Evolutionary conservation across 2,113 vertebrate species (phyloP).

Genomic region (Microcebus tavaratra): DNA sequence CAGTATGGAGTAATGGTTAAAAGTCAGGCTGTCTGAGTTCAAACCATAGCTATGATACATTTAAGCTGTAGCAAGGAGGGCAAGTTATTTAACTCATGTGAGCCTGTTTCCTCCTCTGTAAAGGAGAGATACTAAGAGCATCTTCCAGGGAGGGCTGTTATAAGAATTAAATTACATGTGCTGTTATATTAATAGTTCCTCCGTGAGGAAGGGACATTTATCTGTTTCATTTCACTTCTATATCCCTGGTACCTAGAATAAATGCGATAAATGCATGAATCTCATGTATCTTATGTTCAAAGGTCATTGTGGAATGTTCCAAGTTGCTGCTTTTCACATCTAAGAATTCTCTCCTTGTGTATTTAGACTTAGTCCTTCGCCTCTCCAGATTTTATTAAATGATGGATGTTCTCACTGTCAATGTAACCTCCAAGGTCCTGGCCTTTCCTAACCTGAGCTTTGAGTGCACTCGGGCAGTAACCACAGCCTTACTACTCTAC

Average conservation of each 20-base stretch:
- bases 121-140: not conserved
- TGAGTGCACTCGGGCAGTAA: not conserved
- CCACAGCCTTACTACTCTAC: not conserved
- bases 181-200: not conserved
- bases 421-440: not conserved
- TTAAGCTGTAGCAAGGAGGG: not conserved
- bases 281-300: not conserved
- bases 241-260: not conserved
- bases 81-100: not conserved
- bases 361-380: not conserved
- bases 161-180: not conserved
- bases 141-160: not conserved
- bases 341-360: not conserved
- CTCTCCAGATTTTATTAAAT: not conserved
- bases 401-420: not conserved
- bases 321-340: not conserved
- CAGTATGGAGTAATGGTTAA: not conserved
- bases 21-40: not conserved
- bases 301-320: not conserved
- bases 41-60: not conserved
- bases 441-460: not conserved
- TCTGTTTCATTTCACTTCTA: not conserved
- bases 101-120: not conserved
- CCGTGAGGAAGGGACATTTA: not conserved
- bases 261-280: not conserved